phyloP scores from a whole-genome alignment of 30 jellyfish, hydroid and myxozoan species.

The Aurelia coerulea region DNA sequence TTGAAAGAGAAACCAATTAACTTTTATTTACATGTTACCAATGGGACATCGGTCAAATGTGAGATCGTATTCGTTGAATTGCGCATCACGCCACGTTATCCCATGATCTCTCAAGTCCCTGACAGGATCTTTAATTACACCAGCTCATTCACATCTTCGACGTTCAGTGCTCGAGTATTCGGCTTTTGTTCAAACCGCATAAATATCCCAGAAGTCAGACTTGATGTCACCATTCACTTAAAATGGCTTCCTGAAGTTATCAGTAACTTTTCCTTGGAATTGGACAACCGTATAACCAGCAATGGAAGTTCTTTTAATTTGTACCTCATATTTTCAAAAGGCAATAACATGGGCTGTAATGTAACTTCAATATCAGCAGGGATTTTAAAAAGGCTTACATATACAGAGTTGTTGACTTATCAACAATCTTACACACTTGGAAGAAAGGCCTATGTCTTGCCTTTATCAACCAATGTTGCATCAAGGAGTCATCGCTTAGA shows the following conservation, averaged over 20 bases:
- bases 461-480: slow-evolving; percentile 7
- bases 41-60: slow-evolving; percentile 51
- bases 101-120: background rate
- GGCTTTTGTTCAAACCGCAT: slow-evolving; percentile 33
- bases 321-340: slow-evolving; percentile 17
- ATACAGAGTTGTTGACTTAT: slow-evolving; percentile 16
- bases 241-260: slow-evolving; percentile 32
- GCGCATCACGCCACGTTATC: background rate
- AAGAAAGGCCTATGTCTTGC: slow-evolving; percentile 45
- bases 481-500: slow-evolving; percentile 28
- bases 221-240: background rate
- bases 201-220: background rate
- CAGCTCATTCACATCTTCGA: slow-evolving; percentile 2
- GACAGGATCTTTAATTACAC: slow-evolving; percentile 6
- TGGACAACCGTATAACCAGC: slow-evolving; percentile 1
- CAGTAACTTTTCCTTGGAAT: slow-evolving; percentile 44
- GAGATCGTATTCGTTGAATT: background rate
- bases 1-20: slow-evolving; percentile 38
- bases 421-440: slow-evolving; percentile 28
- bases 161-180: background rate
- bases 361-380: slow-evolving; percentile 28
- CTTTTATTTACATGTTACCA: slow-evolving; percentile 18
- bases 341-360: slow-evolving; percentile 47
- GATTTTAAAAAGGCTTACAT: slow-evolving; percentile 6
- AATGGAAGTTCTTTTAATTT: slow-evolving; percentile 4